phyloP scores from a whole-genome alignment of 2,888 invertebrate genomes.

The Troides aeacus region DNA sequence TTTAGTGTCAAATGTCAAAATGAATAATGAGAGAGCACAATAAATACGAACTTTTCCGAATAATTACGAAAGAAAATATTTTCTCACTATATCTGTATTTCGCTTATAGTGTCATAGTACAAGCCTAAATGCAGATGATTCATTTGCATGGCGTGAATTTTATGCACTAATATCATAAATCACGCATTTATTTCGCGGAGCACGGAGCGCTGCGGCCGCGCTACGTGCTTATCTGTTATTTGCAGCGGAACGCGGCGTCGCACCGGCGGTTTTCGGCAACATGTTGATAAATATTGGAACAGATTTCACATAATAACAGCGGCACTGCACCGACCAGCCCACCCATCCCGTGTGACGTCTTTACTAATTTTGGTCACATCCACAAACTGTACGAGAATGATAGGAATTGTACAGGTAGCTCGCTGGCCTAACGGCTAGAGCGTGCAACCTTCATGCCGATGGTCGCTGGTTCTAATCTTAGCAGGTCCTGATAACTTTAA shows the following conservation, averaged over 20 bases:
- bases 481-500: too few relatives aligned
- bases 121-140: not conserved
- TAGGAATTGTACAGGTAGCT: not conserved
- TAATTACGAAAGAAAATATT: too few relatives aligned
- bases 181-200: constrained; percentile 70
- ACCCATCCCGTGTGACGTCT: not conserved
- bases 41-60: too few relatives aligned
- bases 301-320: constrained; percentile 32
- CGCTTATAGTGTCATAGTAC: not conserved
- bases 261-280: constrained; percentile 56
- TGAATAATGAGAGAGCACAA: too few relatives aligned
- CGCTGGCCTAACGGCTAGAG: too few relatives aligned
- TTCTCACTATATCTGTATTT: not conserved
- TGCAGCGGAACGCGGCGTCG: constrained; percentile 61
- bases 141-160: constrained; percentile 37
- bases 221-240: constrained; percentile 76
- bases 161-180: constrained; percentile 71
- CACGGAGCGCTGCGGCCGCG: constrained; percentile 63
- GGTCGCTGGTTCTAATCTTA: too few relatives aligned
- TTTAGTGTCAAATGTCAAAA: too few relatives aligned
- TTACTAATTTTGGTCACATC: not conserved
- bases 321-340: constrained; percentile 12
- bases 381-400: not conserved
- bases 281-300: constrained; percentile 71
- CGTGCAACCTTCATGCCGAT: too few relatives aligned